phyloP scores from a whole-genome alignment of 1,140 invertebrate genomes.

The Hyles euphorbiae region DNA sequence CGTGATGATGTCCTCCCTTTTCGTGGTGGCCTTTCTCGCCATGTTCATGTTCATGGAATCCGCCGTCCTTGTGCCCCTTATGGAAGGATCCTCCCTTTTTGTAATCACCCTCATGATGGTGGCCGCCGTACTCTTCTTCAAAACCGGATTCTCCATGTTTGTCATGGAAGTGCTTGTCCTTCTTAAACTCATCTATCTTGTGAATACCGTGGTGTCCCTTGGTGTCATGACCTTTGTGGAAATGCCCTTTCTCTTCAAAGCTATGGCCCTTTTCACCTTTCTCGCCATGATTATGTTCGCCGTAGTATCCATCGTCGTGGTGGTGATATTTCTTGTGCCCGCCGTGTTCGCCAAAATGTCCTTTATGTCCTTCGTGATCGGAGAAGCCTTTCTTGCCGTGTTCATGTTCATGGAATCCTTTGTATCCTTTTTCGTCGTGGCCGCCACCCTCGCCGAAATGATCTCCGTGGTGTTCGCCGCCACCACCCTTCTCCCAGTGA shows the following conservation, averaged over 20 bases:
- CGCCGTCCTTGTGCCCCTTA: conserved; percentile 80
- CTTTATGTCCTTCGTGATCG: conserved; percentile 81
- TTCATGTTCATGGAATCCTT: conserved; percentile 79
- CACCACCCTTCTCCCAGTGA: conserved; percentile 75
- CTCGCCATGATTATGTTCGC: conserved; percentile 81
- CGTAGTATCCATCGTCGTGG: conserved; percentile 83
- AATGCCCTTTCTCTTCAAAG: conserved; percentile 77
- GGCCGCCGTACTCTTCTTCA: conserved; percentile 79
- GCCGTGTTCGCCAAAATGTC: conserved; percentile 81
- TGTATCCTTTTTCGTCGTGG: conserved; percentile 69
- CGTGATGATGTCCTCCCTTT: conserved; percentile 76
- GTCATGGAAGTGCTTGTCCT: conserved; percentile 80
- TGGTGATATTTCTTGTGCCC: conserved; percentile 85
- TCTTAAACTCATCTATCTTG: conserved; percentile 82
- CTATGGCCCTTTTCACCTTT: conserved; percentile 80
- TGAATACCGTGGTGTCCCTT: conserved; percentile 86
- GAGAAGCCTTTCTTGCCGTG: conserved; percentile 83
- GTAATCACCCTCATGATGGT: conserved; percentile 79
- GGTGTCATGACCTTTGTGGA: conserved; percentile 85
- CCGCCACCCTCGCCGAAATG: conserved; percentile 72
- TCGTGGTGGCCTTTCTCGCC: conserved; percentile 82
- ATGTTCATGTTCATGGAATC: conserved; percentile 79
- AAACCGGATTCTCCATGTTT: conserved; percentile 86
- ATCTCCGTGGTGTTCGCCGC: conserved; percentile 70
- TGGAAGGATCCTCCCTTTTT: conserved; percentile 82